Evolutionary conservation across 1,140 invertebrate species (phyloP), one percentile per base, ranked within the genome.

Genomic region (Helicorthomorpha holstii): DNA sequence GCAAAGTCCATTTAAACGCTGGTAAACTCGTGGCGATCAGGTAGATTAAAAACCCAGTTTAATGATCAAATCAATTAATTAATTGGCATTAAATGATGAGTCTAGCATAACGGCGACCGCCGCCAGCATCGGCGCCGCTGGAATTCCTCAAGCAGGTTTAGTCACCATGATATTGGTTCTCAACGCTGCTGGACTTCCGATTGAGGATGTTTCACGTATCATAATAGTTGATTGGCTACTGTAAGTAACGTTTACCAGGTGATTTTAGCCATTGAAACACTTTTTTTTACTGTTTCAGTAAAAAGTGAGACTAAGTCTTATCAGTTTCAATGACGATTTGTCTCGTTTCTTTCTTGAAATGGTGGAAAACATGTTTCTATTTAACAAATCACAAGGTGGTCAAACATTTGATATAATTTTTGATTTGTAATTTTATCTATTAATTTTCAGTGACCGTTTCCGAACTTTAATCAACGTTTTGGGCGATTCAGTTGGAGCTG

Each of bases 401-500:
- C n/a, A n/a, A n/a, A n/a, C n/a, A n/a, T n/a, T n/a, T n/a, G n/a
- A n/a, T n/a, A n/a, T n/a, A n/a, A n/a, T n/a, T n/a, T n/a, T n/a
- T n/a, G n/a, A n/a, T n/a, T n/a, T n/a, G n/a, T n/a, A 46, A 46
- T 7, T 12, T 22, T 46, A 25, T 22, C 4, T 46, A 7, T 7
- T 46, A 12, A 22, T 59, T 75, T 75, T 24, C 66, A 96, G 91
- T 54, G 92, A 95, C 70, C 83, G 91, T 56, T 92, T 96, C 75
- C 79, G 93, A 48, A 97, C 93, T 41, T 88, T 90, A 54, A 90
- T 96, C 57, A 98, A 98, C 67, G 92, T 98, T 16, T 79, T 94
- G 60, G 93, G 93, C 54, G 93, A 98, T 68, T 85, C 88, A 46
- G 73, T 95, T 43, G 93, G 92, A 41, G 89, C 92, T 27, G 86